Conservation (phyloP, 2,797 vertebrate genomes). For the Eulemur rubriventer region DNA sequence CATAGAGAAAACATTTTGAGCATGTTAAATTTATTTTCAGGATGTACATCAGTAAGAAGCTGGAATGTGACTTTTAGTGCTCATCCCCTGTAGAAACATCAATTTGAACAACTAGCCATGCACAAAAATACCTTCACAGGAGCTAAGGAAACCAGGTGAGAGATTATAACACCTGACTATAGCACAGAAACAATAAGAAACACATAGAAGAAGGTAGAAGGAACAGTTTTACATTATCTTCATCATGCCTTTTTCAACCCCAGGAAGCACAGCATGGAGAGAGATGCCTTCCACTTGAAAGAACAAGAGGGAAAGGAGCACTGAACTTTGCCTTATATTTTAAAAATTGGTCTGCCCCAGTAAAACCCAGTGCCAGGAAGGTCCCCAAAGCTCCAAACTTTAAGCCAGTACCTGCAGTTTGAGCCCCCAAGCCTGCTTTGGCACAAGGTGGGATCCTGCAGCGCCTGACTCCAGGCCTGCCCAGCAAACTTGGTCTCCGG, state of each 20-base stretch:
- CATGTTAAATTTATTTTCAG: background rate
- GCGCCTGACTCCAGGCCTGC: background rate
- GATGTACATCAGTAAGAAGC: background rate
- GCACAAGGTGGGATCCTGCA: background rate
- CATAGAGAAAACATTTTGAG: background rate
- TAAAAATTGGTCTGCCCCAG: background rate
- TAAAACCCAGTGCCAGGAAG: no score
- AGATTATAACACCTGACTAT: background rate
- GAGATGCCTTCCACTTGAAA: background rate
- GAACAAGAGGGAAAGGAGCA: background rate
- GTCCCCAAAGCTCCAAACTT: no score
- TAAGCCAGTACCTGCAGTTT: no score
- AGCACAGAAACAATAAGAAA: background rate
- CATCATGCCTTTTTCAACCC: background rate
- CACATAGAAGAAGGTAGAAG: background rate
- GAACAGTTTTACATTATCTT: background rate
- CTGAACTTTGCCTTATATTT: background rate
- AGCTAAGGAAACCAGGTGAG: background rate
- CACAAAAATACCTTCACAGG: background rate
- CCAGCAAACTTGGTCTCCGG: background rate
- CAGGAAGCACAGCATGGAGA: background rate
- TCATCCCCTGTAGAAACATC: no score
- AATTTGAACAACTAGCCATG: background rate
- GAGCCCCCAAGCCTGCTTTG: background rate
- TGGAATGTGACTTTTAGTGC: background rate